Evolutionary conservation across 2,113 vertebrate genomes (phyloP).

Genomic region (Caracal caracal): DNA sequence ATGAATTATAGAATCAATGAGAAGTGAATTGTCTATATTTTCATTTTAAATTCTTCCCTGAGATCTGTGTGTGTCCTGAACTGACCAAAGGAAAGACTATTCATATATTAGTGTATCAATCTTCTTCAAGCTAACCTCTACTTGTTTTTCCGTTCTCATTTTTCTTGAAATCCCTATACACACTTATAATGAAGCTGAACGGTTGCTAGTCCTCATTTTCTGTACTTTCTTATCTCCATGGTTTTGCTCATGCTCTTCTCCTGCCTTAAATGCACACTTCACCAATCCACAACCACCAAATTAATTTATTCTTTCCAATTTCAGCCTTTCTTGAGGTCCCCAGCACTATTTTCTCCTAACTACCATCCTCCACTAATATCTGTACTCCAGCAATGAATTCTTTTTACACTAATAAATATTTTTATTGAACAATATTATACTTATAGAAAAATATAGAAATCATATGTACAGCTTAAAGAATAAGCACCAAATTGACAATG

Average conservation of each 20-base stretch:
- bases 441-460: neutral
- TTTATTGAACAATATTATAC: neutral
- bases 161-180: neutral
- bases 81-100: neutral
- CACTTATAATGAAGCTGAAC: neutral
- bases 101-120: neutral
- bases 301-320: neutral
- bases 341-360: neutral
- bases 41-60: neutral
- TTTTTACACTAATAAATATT: neutral
- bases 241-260: neutral
- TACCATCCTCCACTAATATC: neutral
- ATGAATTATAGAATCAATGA: neutral
- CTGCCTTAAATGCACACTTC: neutral
- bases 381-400: neutral
- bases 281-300: neutral
- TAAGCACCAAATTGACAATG: neutral
- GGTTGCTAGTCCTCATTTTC: neutral
- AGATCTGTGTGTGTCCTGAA: neutral
- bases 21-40: neutral
- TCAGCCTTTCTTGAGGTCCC: neutral
- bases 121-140: neutral
- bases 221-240: neutral
- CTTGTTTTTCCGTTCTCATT: neutral
- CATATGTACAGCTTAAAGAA: neutral